Base-by-base conservation (phyloP, 2,888 invertebrate genomes). In the Autographa gamma region DNA sequence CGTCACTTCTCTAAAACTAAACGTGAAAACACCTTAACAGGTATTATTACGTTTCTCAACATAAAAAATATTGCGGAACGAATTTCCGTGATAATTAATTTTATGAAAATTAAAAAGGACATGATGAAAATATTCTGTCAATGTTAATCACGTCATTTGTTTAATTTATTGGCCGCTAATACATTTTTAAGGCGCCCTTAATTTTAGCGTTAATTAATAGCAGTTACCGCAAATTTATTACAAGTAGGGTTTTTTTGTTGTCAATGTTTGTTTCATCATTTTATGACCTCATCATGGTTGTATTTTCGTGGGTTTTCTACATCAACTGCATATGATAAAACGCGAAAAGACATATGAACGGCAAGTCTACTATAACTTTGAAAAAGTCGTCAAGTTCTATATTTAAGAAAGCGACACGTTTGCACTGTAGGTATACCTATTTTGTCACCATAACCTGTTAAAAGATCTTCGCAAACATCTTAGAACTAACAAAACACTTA, bases 41-140 rank as follows among this genome's bases (percentile, higher is more conserved):
- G 14, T 11, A 16, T 13, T 31, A 16, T 60, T 48, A 41, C 31
- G 56, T 60, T n/a, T 32, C 69, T 25, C 14, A 56, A 38, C n/a
- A 19, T 38, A 4, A n/a, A n/a, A 58, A 54, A 74, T 66, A 56
- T 63, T 66, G 61, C 43, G 31, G 48, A 13, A 66, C 38, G 54
- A 66, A 60, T n/a, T 25, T 71, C 63, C 31, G 52, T 25, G 63
- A 48, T 48, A 9, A 41, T 60, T 71, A 19, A 41, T 63, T 64
- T 60, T 13, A 72, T 62, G 43, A 66, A 67, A 69, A 69, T 67
- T 63, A 60, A 73, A 63, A 70, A 16, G 48, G 63, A 73, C 56
- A 14, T 72, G 65, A 69, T 54, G 34, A 34, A 60, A 78, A 81
- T 75, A 75, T 41, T 48, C 59, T 70, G 79, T 71, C 69, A 79